phyloP scores from a whole-genome alignment of 2,888 invertebrate genomes.

The Coenonympha glycerion region DNA sequence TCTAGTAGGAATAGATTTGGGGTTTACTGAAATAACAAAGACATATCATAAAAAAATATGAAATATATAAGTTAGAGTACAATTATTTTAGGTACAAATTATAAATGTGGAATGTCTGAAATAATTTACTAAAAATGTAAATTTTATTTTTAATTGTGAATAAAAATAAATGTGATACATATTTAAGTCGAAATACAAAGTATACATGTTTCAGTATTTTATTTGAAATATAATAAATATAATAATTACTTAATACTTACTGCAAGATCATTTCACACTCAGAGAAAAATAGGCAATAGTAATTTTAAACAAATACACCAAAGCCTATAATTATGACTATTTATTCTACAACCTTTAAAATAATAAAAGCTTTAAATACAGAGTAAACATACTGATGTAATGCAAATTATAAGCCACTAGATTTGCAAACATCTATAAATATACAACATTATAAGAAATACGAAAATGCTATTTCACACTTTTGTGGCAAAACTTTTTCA shows the following conservation, averaged over 20 bases:
- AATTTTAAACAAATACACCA: no score
- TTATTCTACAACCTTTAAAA: background rate
- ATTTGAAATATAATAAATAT: background rate
- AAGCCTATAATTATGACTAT: no score
- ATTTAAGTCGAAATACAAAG: conserved; percentile 4
- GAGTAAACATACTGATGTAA: no score
- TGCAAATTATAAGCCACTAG: no score
- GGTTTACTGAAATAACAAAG: background rate
- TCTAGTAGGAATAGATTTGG: no score
- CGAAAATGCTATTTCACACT: no score
- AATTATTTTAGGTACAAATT: background rate
- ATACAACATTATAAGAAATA: no score
- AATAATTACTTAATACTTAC: background rate
- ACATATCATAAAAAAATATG: background rate
- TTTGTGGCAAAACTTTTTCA: background rate
- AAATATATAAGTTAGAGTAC: background rate
- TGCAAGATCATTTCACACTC: no score
- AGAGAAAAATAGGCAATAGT: background rate
- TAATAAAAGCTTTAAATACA: no score
- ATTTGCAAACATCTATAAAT: no score
- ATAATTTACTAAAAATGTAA: background rate
- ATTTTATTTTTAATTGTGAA: conserved; percentile 1
- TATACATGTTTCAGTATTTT: background rate
- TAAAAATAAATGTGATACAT: conserved; percentile 10
- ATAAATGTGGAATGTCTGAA: conserved; percentile 2